These are phyloP conservation scores for Drosophila barbarae DNA, from an alignment of 2,888 invertebrate genomes.

Conservation along the genomic window DNA sequence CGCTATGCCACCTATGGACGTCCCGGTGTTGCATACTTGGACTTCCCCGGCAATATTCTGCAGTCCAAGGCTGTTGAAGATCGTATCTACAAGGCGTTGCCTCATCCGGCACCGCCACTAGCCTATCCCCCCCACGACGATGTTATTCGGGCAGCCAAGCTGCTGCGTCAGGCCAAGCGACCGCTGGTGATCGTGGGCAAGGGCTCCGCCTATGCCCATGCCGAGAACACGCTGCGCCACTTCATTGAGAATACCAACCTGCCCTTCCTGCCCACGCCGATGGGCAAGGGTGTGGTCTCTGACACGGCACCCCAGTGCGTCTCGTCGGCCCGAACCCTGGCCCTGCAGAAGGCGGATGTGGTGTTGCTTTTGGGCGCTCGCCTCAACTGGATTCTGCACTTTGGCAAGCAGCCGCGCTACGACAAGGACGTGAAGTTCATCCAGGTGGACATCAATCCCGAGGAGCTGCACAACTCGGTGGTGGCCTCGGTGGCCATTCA, in stretches of 20 bases:
- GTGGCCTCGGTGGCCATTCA: constrained; percentile 89
- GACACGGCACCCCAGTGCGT: constrained; percentile 87
- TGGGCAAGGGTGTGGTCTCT: constrained; percentile 92
- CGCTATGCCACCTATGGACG: constrained; percentile 90
- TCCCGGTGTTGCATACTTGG: constrained; percentile 94
- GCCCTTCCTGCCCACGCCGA: constrained; percentile 96
- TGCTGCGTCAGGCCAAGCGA: constrained; percentile 86
- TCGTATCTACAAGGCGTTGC: constrained; percentile 75
- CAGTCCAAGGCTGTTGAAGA: constrained; percentile 79
- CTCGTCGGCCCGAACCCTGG: constrained; percentile 91
- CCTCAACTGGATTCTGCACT: constrained; percentile 98
- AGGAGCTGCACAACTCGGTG: constrained; percentile 96
- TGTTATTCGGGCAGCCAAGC: constrained; percentile 85
- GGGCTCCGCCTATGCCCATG: constrained; percentile 90
- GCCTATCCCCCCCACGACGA: constrained; percentile 86
- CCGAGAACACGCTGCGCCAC: constrained; percentile 86
- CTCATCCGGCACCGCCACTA: constrained; percentile 82
- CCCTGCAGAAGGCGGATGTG: constrained; percentile 92
- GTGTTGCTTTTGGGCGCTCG: constrained; percentile 93
- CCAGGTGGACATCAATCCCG: constrained; percentile 92
- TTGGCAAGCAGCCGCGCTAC: constrained; percentile 93
- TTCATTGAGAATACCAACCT: constrained; percentile 87
- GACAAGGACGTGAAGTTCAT: constrained; percentile 91
- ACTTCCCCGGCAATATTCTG: constrained; percentile 93
- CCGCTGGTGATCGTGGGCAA: constrained; percentile 95